Percentiles rank a stretch among this genome's conserved stretches.
phyloP scores from a whole-genome alignment of 2,888 invertebrate species.

The Sacculina carcini region DNA sequence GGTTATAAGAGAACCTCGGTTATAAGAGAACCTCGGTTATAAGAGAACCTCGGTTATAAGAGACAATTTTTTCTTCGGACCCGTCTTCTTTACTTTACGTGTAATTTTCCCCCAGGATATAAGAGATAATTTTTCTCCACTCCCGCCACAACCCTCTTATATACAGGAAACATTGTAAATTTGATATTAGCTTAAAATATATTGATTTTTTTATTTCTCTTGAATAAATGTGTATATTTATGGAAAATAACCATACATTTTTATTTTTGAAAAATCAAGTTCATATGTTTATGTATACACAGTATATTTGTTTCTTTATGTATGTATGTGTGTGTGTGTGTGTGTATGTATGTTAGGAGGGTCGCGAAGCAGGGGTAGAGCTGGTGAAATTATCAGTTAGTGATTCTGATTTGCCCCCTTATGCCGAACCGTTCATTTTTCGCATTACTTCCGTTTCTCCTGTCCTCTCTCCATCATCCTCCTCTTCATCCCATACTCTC shows the following conservation, averaged over 20 bases:
- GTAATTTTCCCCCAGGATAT: too few species aligned
- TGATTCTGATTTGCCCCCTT: not conserved
- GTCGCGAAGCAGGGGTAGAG: not conserved
- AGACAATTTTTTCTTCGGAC: not conserved
- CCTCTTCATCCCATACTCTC: not conserved
- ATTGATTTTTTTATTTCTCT: too few species aligned
- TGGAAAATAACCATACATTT: too few species aligned
- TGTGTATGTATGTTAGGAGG: not conserved
- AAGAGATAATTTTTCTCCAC: not conserved
- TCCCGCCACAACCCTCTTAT: not conserved
- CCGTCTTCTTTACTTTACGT: not conserved
- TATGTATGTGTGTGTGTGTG: not conserved
- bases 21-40: too few species aligned
- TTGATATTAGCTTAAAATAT: too few species aligned
- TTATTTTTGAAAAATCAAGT: too few species aligned
- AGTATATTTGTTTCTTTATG: not conserved
- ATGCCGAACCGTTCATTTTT: not conserved
- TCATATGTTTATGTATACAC: constrained; percentile 3
- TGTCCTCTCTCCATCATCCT: not conserved
- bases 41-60: too few species aligned
- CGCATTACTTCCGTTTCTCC: not conserved
- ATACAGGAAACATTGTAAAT: too few species aligned
- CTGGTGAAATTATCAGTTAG: not conserved
- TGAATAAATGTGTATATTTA: too few species aligned
- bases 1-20: too few species aligned